phyloP scores from a whole-genome alignment of 2,888 invertebrate genomes.

The Apoderus coryli region DNA sequence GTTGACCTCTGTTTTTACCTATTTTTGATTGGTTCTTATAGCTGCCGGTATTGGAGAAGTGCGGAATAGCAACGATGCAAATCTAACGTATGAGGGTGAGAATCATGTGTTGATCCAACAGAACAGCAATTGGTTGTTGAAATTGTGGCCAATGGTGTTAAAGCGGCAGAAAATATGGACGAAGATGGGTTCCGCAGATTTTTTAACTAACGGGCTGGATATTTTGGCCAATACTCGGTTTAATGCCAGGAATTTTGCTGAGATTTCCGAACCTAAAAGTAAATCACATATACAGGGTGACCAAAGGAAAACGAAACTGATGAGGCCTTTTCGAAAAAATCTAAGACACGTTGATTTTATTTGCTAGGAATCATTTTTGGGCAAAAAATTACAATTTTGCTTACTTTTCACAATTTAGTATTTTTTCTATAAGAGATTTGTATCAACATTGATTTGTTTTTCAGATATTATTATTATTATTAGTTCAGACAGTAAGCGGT shows the following conservation, averaged over 20 bases:
- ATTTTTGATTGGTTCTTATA: conserved; percentile 25
- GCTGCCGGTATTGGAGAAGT: conserved; percentile 60
- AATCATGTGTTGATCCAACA: conserved; percentile 73
- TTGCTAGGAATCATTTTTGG: too few relatives aligned
- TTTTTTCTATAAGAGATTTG: too few relatives aligned
- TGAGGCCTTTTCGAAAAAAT: too few relatives aligned
- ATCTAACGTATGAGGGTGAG: conserved; percentile 84
- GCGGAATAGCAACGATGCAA: conserved; percentile 71
- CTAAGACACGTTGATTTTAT: too few relatives aligned
- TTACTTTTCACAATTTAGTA: too few relatives aligned
- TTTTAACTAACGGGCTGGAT: conserved; percentile 40
- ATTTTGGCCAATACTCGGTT: conserved; percentile 41
- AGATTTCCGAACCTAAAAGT: conserved; percentile 35
- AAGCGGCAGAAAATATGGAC: conserved; percentile 32
- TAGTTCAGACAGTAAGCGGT: too few relatives aligned
- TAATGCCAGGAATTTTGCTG: conserved; percentile 32
- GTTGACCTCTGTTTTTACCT: neutral
- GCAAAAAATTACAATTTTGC: too few relatives aligned
- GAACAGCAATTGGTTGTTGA: conserved; percentile 71
- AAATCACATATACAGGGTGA: conserved; percentile 14
- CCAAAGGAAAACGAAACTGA: too few relatives aligned
- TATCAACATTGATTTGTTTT: too few relatives aligned
- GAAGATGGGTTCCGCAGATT: conserved; percentile 51
- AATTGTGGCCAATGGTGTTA: conserved; percentile 37
- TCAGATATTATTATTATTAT: too few relatives aligned